A percentile compares a stretch with the other conserved stretches of the same genome.
phyloP scores from a whole-genome alignment of 2,888 invertebrate genomes.

The Chaetoderma sp. region DNA sequence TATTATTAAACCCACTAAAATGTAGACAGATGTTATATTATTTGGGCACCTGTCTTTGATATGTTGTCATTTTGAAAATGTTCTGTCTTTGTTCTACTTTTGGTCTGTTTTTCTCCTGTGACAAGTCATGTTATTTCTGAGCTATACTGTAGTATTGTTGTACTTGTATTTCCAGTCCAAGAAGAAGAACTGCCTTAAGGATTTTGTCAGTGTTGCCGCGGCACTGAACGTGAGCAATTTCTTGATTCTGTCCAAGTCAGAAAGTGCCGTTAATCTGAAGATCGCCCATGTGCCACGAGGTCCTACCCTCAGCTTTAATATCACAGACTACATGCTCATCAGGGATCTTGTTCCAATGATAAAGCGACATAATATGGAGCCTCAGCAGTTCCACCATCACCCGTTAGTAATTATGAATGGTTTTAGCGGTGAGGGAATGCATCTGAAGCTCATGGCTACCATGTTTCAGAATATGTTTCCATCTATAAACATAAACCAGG shows the following conservation, averaged over 20 bases:
- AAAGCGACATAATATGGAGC: conserved; percentile 78
- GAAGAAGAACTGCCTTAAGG: conserved; percentile 93
- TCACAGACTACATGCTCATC: conserved; percentile 82
- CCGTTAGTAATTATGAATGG: conserved; percentile 83
- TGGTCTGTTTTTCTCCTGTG: neutral
- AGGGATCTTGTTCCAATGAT: conserved; percentile 87
- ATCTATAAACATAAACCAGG: conserved; percentile 91
- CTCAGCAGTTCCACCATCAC: conserved; percentile 82
- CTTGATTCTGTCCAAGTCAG: conserved; percentile 88
- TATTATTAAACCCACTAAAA: too few relatives aligned
- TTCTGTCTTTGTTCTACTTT: neutral
- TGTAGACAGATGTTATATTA: too few relatives aligned
- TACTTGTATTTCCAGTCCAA: conserved; percentile 78
- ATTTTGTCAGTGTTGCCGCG: conserved; percentile 92
- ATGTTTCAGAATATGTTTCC: conserved; percentile 99
- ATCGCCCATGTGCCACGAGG: conserved; percentile 88
- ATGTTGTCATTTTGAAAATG: too few relatives aligned
- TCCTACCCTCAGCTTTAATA: conserved; percentile 90
- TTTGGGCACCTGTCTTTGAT: too few relatives aligned
- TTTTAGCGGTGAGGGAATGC: conserved; percentile 84
- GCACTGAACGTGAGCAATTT: conserved; percentile 93
- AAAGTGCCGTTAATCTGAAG: conserved; percentile 80
- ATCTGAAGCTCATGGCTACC: conserved; percentile 82
- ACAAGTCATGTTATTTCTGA: too few relatives aligned
- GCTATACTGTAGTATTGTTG: too few relatives aligned